Evolutionary conservation across 1,140 invertebrate genomes (phyloP), one percentile per base, ranked within the genome.

Genomic region (Laupala kohalensis): DNA sequence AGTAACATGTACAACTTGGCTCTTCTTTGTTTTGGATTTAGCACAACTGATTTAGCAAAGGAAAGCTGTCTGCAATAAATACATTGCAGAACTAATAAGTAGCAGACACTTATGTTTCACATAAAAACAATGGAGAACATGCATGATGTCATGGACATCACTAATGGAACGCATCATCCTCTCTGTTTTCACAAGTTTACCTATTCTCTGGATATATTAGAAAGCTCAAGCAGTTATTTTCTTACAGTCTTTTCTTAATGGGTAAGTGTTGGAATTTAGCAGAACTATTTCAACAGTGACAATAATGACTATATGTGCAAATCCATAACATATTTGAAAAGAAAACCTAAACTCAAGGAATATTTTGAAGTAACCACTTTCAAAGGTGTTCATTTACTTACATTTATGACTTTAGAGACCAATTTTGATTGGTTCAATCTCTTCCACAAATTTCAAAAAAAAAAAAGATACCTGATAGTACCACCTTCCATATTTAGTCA

Each of bases 11-110:
- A 63, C 23, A 37, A 70, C 63, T 64, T 25, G 5, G 63, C 27
- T 30, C 53, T 63, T 63, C 63, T 64, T 19, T 23, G 26, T 64
- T 29, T 13, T 25, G 37, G 53, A 64, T 64, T 64, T 25, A 25
- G 69, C 53, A 70, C 37, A 70, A 70, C 53, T 37, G 24, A 70
- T 25, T 6, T n/a, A 30, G 28, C 19, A 68, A 68, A 68, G 69
- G 6, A 70, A 70, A 70, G 69, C 69, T 30, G 53, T 12, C 1
- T 13, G 37, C 69, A 70, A 15, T 29, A 70, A 27, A 25, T 30
- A 64, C 5, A 4, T 70, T 9, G 6, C 9, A 29, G 15, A 29
- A 23, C 15, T 29, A 15, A 68, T 25, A 29, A n/a, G 28, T 15
- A 13, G n/a, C 24, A 15, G 25, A 4, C 25, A 12, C 25, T n/a